Evolutionary conservation across 2,113 vertebrate species (phyloP).

Genomic region (Cervus canadensis): DNA sequence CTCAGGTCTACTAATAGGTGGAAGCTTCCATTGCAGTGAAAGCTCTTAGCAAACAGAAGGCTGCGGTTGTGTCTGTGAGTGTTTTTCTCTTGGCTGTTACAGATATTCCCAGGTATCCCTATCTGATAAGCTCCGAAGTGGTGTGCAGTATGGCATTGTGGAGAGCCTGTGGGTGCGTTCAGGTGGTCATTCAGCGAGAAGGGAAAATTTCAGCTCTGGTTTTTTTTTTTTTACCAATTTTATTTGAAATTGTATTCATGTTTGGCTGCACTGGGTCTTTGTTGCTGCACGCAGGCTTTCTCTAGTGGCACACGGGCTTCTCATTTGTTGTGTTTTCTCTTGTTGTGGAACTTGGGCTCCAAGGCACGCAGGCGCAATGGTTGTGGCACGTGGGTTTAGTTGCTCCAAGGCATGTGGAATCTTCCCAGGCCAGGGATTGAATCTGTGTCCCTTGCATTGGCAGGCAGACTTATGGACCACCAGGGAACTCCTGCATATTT

Average conservation of each 20-base stretch:
- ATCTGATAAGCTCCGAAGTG: not conserved
- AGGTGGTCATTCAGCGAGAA: accelerated
- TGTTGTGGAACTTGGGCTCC: not conserved
- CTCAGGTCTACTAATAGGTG: accelerated
- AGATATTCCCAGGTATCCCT: accelerated
- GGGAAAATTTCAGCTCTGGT: not conserved
- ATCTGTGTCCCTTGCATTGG: not conserved
- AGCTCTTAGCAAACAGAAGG: not conserved
- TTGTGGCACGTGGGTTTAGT: not conserved
- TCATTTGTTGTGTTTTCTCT: not conserved
- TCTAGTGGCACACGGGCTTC: not conserved
- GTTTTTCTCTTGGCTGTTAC: not conserved
- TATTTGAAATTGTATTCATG: not conserved
- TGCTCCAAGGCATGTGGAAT: not conserved
- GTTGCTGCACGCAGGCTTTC: not conserved
- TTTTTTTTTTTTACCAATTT: not conserved
- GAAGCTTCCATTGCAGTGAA: not conserved
- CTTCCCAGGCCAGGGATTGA: not conserved
- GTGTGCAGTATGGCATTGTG: accelerated
- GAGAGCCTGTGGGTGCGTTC: accelerated
- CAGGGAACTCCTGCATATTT: not conserved
- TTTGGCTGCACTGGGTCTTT: not conserved
- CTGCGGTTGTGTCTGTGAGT: too few species aligned
- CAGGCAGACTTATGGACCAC: not conserved
- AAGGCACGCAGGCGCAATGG: not conserved